Conservation (phyloP, 2,113 vertebrate species). For the Epinephelus lanceolatus region DNA sequence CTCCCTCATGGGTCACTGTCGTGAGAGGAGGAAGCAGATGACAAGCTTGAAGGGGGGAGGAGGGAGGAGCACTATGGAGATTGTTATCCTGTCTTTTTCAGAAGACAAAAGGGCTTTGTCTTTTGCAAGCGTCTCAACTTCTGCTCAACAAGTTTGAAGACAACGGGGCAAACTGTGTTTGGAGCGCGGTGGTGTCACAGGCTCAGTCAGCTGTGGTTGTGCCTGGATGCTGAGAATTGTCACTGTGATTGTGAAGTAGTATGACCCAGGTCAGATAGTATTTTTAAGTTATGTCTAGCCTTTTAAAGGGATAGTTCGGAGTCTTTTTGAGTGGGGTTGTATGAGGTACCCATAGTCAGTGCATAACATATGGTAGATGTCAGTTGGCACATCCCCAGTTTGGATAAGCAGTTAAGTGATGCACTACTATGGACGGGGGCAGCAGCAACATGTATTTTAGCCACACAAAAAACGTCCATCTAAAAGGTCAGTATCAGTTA, state of each 20-base stretch:
- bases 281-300: too few species aligned
- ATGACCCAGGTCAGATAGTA: too few species aligned
- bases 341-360: too few species aligned
- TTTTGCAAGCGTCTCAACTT: constrained; percentile 25
- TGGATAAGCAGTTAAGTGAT: too few species aligned
- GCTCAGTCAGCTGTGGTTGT: neutral
- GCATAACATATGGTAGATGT: too few species aligned
- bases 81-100: constrained; percentile 40
- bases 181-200: neutral
- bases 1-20: constrained; percentile 32
- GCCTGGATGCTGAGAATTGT: neutral
- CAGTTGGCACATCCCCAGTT: too few species aligned
- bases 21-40: constrained; percentile 53
- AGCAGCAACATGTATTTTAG: too few species aligned
- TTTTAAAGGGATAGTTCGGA: too few species aligned
- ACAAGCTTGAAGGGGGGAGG: constrained; percentile 32
- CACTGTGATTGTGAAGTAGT: neutral
- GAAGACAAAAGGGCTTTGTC: constrained; percentile 66
- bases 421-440: too few species aligned
- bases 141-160: constrained; percentile 28
- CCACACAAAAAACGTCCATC: too few species aligned
- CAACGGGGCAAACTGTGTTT: neutral
- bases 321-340: too few species aligned
- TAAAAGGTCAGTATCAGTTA: too few species aligned
- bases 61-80: constrained; percentile 19